A percentile compares a stretch with the other conserved stretches of the same genome.
Conservation (phyloP, 1,140 invertebrate genomes). For the Dufourea novaeangliae region DNA sequence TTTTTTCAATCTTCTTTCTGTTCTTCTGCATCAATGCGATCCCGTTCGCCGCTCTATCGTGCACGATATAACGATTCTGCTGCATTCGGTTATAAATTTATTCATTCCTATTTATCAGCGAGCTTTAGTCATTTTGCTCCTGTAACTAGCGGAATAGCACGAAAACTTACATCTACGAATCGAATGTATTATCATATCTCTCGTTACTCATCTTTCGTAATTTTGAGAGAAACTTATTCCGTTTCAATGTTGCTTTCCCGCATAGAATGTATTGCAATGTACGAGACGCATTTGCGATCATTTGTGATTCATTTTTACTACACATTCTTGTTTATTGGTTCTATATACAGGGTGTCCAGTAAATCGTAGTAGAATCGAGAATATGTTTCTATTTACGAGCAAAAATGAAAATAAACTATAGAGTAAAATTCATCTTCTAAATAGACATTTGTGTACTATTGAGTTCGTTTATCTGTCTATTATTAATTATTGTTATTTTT, state of each 20-base stretch:
- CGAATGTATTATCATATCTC: not conserved
- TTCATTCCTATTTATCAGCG: not conserved
- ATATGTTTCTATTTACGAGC: no score
- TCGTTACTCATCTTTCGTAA: not conserved
- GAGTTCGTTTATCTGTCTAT: no score
- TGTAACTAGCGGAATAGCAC: not conserved
- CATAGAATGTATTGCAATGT: not conserved
- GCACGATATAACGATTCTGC: not conserved
- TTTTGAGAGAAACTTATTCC: not conserved
- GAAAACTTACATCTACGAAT: not conserved
- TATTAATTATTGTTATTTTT: no score
- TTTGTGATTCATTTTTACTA: not conserved
- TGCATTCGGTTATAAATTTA: not conserved
- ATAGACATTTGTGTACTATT: no score
- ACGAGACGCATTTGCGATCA: not conserved
- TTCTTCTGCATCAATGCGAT: not conserved
- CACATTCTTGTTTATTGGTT: not conserved
- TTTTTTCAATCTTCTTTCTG: conserved; percentile 1
- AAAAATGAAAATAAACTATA: no score
- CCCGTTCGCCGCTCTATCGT: not conserved
- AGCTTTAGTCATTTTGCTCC: not conserved
- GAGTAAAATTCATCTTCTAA: no score
- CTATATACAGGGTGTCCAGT: not conserved
- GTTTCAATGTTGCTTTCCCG: not conserved
- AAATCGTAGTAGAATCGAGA: no score